Conservation (phyloP, 1,140 invertebrate genomes). For the Pseudachorutes palmiensis region DNA sequence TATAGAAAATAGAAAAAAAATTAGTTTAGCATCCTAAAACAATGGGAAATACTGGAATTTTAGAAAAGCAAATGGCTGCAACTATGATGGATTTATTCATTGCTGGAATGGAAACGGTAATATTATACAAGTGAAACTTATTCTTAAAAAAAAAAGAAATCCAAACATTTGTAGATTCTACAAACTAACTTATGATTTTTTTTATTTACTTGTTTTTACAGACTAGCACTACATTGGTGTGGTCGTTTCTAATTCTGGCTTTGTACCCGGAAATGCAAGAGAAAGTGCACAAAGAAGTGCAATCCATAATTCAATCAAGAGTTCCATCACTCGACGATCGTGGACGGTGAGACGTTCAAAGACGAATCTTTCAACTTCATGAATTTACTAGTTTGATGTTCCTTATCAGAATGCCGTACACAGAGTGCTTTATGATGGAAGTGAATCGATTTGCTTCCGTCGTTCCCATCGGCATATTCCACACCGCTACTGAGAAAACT, state of each 20-base stretch:
- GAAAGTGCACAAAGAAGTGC: neutral
- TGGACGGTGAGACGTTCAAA: neutral
- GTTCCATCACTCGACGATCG: no score
- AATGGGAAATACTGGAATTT: no score
- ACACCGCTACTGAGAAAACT: constrained; percentile 24
- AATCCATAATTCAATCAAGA: no score
- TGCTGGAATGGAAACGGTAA: neutral
- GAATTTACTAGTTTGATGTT: neutral
- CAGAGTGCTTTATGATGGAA: constrained; percentile 28
- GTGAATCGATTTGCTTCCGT: constrained; percentile 22
- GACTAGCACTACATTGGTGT: neutral
- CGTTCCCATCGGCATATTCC: constrained; percentile 15
- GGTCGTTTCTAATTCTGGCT: neutral
- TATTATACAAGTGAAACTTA: neutral
- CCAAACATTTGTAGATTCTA: no score
- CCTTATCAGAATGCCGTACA: constrained; percentile 42
- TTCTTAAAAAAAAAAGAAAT: no score
- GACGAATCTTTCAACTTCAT: neutral
- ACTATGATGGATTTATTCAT: neutral
- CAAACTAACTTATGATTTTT: no score
- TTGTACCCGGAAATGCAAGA: neutral
- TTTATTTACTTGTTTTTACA: neutral
- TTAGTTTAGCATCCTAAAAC: no score
- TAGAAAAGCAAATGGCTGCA: neutral
- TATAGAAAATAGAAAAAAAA: no score